Conservation (phyloP, 2,888 invertebrate genomes). For the Agonopterix subpropinquella region DNA sequence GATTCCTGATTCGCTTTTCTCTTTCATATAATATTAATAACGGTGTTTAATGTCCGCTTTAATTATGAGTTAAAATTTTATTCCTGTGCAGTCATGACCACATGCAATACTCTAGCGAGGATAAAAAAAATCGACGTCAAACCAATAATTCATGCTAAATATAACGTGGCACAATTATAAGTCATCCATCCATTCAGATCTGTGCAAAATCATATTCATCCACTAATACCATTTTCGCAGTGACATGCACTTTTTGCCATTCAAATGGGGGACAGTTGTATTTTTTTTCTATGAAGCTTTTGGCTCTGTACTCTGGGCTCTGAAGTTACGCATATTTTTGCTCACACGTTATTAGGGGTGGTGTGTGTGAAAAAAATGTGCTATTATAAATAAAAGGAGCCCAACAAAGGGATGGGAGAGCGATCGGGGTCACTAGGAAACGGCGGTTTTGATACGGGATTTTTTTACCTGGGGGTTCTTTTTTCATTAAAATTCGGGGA, state of each 20-base stretch:
- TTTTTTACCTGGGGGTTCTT: conserved; percentile 72
- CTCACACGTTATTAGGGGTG: conserved; percentile 72
- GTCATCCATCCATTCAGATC: conserved; percentile 69
- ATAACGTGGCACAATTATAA: conserved; percentile 70
- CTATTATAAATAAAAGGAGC: conserved; percentile 72
- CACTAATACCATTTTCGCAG: conserved; percentile 68
- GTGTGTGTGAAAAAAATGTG: conserved; percentile 72
- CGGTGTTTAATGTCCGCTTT: too few relatives aligned
- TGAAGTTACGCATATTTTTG: conserved; percentile 68
- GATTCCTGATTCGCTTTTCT: conserved; percentile 3
- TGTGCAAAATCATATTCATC: conserved; percentile 70
- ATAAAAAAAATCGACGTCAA: conserved; percentile 53
- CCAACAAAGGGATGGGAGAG: conserved; percentile 71
- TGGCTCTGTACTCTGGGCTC: conserved; percentile 25
- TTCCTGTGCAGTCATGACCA: not conserved
- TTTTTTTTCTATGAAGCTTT: conserved; percentile 60
- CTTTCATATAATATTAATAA: not conserved
- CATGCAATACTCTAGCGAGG: not conserved
- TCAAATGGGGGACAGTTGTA: conserved; percentile 70
- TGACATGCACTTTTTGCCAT: conserved; percentile 75
- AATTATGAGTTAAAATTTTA: not conserved
- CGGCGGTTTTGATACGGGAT: conserved; percentile 72
- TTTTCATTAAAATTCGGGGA: conserved; percentile 58
- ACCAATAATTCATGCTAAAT: conserved; percentile 74
- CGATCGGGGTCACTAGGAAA: conserved; percentile 76